Base-by-base conservation (phyloP, 2,888 invertebrate species). In the Melanostoma scalare region DNA sequence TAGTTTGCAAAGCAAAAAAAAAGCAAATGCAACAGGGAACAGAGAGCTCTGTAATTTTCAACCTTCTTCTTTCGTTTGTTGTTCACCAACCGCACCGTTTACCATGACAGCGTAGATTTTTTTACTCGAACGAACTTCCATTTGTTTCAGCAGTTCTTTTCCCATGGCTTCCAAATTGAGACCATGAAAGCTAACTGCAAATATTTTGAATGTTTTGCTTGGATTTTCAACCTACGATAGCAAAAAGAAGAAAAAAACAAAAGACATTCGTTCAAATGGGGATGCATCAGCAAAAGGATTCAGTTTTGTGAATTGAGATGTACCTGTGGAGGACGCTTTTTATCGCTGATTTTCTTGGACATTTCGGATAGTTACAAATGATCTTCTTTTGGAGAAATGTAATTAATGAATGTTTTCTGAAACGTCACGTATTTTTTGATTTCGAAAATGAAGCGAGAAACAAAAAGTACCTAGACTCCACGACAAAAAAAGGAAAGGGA, bases 281-380 rank as follows among this genome's bases (percentile, higher is more conserved):
- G 10, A 56, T 63, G 67, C 52, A 38, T 38, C 60, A 50, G 10
- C 40, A 20, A 50, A 65, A 42, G 36, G 48, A 31, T 61, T 65
- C 9, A 56, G 33, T 33, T 71, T 52, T n/a, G 63, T 30, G 40
- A 30, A 67, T 65, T 60, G 9, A 67, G 67, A 67, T 10, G 33
- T 53, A 72, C 72, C 58, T 30, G 60, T 50, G 50, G 36, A 10
- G 9, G 30, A 30, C 9, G 50, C 30, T 52, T 50, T 63, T 56
- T 68, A 52, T 38, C 44, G 46, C 20, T 20, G 35, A 6, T 2
- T 63, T 52, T 55, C 44, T 42, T 71, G 52, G 78, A 65, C 78
- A 73, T 78, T 73, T 46, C 9, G 30, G 73, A 78, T 67, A 46
- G 65, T 60, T 60, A 73, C 46, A 73, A 78, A 78, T 78, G 60